These are phyloP conservation scores for Carcina quercana DNA, from an alignment of 2,888 invertebrate species.

Conservation along the genomic window DNA sequence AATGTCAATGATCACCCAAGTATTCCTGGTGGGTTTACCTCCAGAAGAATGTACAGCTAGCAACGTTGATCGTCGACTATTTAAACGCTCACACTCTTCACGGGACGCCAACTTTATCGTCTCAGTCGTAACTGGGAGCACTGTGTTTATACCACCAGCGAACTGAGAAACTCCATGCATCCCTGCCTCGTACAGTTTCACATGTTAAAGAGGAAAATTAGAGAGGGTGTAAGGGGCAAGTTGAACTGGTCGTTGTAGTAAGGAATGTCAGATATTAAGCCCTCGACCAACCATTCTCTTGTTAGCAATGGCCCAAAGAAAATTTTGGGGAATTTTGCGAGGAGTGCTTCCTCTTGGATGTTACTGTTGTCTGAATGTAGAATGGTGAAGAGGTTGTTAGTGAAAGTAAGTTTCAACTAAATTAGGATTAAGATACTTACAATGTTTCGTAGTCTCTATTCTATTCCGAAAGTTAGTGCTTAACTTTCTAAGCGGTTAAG, in stretches of 20 bases:
- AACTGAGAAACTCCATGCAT: constrained; percentile 25
- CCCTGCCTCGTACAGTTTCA: constrained; percentile 3
- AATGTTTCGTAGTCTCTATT: too few species aligned
- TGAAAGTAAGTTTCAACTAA: too few species aligned
- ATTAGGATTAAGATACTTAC: too few species aligned
- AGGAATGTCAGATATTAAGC: constrained; percentile 68
- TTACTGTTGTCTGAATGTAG: too few species aligned
- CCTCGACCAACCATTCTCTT: constrained; percentile 49
- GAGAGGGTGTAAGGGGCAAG: constrained; percentile 21
- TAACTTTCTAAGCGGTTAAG: too few species aligned
- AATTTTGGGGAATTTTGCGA: constrained; percentile 32
- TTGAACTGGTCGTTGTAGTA: constrained; percentile 32
- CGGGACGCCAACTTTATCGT: constrained; percentile 65
- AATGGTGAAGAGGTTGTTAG: too few species aligned
- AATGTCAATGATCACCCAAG: too few species aligned
- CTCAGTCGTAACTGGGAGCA: constrained; percentile 58
- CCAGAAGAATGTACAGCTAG: constrained; percentile 64
- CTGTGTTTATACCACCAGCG: constrained; percentile 39
- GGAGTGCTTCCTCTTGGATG: not conserved
- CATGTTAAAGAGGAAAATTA: constrained; percentile 13
- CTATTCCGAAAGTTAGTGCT: too few species aligned
- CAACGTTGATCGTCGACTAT: constrained; percentile 60
- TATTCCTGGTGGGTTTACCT: too few species aligned
- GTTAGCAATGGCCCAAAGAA: constrained; percentile 55
- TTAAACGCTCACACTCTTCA: constrained; percentile 66